Percentiles rank a stretch among this genome's conserved stretches.
phyloP scores from a whole-genome alignment of 2,113 vertebrate species.

The Chelonoidis abingdonii region DNA sequence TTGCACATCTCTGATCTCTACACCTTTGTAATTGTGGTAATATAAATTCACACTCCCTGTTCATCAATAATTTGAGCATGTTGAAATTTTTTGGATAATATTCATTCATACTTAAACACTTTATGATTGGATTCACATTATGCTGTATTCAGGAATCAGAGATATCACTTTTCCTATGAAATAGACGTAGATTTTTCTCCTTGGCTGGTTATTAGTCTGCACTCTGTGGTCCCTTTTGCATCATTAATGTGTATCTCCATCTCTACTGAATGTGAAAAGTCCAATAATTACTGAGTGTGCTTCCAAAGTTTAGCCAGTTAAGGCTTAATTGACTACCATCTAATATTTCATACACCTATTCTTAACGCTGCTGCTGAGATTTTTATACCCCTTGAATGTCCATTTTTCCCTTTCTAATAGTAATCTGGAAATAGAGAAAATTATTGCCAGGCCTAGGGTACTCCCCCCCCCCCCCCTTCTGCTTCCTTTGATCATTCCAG shows the following conservation, averaged over 20 bases:
- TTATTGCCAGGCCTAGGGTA: background rate
- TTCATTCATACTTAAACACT: background rate
- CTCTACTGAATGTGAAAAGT: background rate
- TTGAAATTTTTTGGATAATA: background rate
- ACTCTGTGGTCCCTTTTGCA: constrained; percentile 40
- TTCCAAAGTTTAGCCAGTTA: constrained; percentile 37
- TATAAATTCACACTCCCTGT: background rate
- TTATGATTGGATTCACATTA: background rate
- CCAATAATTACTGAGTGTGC: constrained; percentile 43
- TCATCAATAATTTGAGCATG: background rate
- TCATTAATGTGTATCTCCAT: constrained; percentile 39
- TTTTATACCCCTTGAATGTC: constrained; percentile 23
- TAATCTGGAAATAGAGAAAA: constrained; percentile 35
- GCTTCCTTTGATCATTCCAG: background rate
- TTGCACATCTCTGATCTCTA: constrained; percentile 26
- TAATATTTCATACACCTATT: constrained; percentile 11
- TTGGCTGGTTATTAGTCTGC: constrained; percentile 11
- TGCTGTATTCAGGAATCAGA: too few species aligned
- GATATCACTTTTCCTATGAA: constrained; percentile 3
- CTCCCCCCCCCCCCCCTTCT: background rate
- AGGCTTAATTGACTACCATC: constrained; percentile 24
- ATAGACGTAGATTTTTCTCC: background rate
- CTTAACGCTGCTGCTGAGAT: constrained; percentile 14
- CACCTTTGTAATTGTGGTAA: background rate
- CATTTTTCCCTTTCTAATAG: constrained; percentile 44